Conservation (phyloP, 92 coral and sea anemone species). For the Heteractis magnifica region DNA sequence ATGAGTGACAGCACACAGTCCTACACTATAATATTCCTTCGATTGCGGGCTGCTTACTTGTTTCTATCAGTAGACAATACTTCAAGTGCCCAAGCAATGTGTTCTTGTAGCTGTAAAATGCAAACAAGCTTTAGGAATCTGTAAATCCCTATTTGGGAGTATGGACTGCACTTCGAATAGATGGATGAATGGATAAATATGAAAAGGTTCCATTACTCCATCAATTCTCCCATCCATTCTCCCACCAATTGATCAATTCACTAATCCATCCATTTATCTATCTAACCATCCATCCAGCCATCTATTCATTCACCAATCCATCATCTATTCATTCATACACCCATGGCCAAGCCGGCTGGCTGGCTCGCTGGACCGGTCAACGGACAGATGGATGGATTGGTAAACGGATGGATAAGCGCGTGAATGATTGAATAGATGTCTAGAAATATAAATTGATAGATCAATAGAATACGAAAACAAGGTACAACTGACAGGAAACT, state of each 20-base stretch:
- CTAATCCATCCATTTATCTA: too few species aligned
- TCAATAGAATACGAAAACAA: too few species aligned
- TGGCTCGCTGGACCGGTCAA: background rate
- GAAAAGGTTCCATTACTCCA: too few species aligned
- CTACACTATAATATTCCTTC: too few species aligned
- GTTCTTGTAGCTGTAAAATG: slow-evolving; percentile 72
- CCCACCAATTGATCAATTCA: too few species aligned
- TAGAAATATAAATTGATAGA: too few species aligned
- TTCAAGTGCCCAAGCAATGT: slow-evolving; percentile 85
- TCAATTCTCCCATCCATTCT: too few species aligned
- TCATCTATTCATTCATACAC: too few species aligned
- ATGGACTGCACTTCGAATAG: background rate
- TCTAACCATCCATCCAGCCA: background rate
- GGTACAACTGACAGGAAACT: too few species aligned
- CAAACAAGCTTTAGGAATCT: background rate
- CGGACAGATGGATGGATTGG: background rate
- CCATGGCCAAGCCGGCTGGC: too few species aligned
- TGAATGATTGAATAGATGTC: background rate
- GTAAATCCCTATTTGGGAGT: background rate
- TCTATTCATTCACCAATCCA: background rate
- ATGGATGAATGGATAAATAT: background rate
- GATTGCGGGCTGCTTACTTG: slow-evolving; percentile 40
- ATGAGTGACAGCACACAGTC: too few species aligned
- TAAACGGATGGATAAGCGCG: background rate
- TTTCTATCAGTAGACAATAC: slow-evolving; percentile 66